Evolutionary conservation across 1,140 invertebrate genomes (phyloP), one percentile per base, ranked within the genome.

Genomic region (Drosophila auraria): DNA sequence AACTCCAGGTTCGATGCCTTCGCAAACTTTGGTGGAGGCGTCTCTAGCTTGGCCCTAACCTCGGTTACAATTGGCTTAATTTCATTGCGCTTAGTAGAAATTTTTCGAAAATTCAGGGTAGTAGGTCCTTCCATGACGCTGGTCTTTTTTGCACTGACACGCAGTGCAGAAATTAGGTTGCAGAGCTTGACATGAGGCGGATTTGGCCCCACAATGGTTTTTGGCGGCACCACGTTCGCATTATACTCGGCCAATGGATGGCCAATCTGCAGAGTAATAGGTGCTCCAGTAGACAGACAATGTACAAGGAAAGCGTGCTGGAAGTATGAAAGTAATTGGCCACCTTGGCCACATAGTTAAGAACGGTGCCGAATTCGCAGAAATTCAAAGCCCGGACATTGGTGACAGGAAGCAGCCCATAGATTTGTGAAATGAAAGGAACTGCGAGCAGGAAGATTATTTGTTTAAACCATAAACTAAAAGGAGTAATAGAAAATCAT

Each of bases 221-320:
- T 38, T 9, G 54, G 36, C 11, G 33, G 30, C 20, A 20, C 83
- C 89, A 92, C 2, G 51, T 56, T 0, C 54, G 50, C 75, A 93
- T 92, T 1, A 93, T 87, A 14, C 63, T 69, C 12, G 72, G 80
- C 92, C 92, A 93, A 4, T 81, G 82, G 7, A 71, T 51, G 5
- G 92, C 92, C 72, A 93, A 51, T 65, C 78, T 54, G 83, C 90
- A 93, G 56, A 93, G 92, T 65, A 80, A 89, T 6, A 93, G 9
- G 47, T 92, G 91, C 64, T 92, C 91, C 71, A 92, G 20, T 11
- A 92, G 36, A n/a, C 91, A 92, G 8, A 92, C 87, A 23, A 87
- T 63, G 53, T 84, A 92, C 14, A 92, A 57, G 0, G 91, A 79
- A 33, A 92, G 33, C 1, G 84, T 72, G 60, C 91, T 92, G 23